phyloP scores from a whole-genome alignment of 2,113 vertebrate species.

The Melanerpes formicivorus region DNA sequence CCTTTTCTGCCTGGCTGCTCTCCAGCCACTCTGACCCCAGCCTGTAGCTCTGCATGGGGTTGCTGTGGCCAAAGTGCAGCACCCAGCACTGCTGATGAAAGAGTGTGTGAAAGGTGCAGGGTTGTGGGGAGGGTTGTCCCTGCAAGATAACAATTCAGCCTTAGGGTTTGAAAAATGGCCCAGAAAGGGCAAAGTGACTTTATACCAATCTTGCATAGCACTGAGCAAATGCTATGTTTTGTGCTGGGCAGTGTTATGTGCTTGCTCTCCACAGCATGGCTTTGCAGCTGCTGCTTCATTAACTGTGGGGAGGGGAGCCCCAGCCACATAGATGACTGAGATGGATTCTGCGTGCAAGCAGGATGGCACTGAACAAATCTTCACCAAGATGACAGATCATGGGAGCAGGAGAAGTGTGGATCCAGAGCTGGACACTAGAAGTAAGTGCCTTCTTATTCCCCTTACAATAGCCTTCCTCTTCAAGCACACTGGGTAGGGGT shows the following conservation, averaged over 20 bases:
- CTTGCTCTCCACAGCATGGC: neutral
- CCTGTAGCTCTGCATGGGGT: too few relatives aligned
- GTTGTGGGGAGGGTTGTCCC: neutral
- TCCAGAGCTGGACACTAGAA: neutral
- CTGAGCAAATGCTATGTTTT: neutral
- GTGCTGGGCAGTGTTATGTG: rapidly evolving
- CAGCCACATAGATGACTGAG: rapidly evolving
- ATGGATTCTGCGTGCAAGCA: neutral
- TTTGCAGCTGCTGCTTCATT: neutral
- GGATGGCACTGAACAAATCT: neutral
- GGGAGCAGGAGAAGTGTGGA: neutral
- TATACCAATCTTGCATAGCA: rapidly evolving
- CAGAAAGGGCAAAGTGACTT: neutral
- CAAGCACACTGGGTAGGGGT: rapidly evolving
- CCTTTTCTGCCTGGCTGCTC: too few relatives aligned
- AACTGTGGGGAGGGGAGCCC: neutral
- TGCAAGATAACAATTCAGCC: neutral
- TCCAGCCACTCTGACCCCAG: too few relatives aligned
- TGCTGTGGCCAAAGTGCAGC: too few relatives aligned
- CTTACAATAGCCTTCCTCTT: neutral
- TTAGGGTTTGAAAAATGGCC: neutral
- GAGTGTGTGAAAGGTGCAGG: neutral
- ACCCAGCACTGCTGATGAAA: neutral
- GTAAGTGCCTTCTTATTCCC: neutral
- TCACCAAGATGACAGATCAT: neutral